Percentiles rank a stretch among this genome's conserved stretches.
Evolutionary conservation across 2,113 vertebrate genomes (phyloP).

Genomic region (Sorex fumeus): DNA sequence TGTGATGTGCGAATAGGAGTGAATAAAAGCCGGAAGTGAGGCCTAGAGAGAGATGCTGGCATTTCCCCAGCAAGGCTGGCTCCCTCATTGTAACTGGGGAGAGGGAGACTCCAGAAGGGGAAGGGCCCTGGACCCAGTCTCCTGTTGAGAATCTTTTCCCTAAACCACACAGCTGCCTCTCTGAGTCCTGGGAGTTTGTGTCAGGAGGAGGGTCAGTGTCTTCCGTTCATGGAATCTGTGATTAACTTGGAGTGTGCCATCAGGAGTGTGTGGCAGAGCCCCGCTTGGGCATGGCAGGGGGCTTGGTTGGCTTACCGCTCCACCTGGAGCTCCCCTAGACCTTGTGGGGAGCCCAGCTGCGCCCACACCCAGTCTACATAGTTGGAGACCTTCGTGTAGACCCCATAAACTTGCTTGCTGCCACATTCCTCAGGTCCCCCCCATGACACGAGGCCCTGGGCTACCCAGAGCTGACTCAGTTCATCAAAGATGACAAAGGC

Average conservation of each 20-base stretch:
- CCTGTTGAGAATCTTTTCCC: neutral
- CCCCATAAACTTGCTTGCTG: conserved; percentile 96
- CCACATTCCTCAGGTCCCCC: conserved; percentile 97
- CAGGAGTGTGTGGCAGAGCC: neutral
- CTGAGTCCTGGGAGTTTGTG: neutral
- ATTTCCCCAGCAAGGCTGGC: neutral
- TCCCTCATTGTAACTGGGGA: neutral
- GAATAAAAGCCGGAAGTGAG: neutral
- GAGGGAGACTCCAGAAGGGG: neutral
- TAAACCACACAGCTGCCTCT: neutral
- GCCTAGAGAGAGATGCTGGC: neutral
- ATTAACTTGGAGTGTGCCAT: conserved; percentile 41
- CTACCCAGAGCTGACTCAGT: conserved; percentile 91
- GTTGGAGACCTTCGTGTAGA: conserved; percentile 96
- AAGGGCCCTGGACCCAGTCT: neutral
- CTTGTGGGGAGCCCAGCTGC: conserved; percentile 84
- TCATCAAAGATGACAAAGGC: conserved; percentile 94
- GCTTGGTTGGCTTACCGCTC: conserved; percentile 81
- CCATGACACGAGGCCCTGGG: conserved; percentile 97
- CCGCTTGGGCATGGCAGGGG: neutral
- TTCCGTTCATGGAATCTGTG: conserved; percentile 10
- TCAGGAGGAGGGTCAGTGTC: neutral
- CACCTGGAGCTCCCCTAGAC: conserved; percentile 77
- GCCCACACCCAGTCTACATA: conserved; percentile 93
- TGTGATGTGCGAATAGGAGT: conserved; percentile 34